These are phyloP conservation scores for Turritopsis dohrnii DNA, from an alignment of 30 jellyfish, hydroid and myxozoan species.

Conservation along the genomic window DNA sequence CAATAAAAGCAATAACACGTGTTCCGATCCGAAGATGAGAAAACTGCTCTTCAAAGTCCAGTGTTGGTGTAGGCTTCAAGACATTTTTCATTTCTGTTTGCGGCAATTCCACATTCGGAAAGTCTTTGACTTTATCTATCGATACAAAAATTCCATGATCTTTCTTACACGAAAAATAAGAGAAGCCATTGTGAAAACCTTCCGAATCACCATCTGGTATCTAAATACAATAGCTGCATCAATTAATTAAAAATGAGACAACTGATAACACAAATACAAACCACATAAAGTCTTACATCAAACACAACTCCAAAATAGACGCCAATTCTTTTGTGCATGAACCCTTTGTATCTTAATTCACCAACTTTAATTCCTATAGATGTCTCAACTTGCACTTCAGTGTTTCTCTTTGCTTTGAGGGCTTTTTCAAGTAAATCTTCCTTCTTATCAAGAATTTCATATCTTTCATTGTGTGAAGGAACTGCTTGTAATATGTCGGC, in stretches of 20 bases:
- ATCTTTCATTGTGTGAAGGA: slow-evolving; percentile 19
- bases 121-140: neutral
- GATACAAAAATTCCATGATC: slow-evolving; percentile 6
- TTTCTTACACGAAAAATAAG: neutral
- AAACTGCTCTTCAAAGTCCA: neutral
- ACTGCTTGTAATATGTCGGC: slow-evolving; percentile 32
- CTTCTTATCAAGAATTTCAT: slow-evolving; percentile 26
- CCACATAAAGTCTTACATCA: slow-evolving; percentile 2
- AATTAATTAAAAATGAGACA: neutral
- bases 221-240: neutral
- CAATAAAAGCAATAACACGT: slow-evolving; percentile 6
- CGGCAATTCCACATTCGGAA: neutral
- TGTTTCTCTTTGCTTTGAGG: slow-evolving; percentile 9
- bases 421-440: slow-evolving; percentile 22
- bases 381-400: slow-evolving; percentile 19
- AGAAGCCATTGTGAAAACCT: neutral
- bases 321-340: neutral
- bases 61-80: neutral
- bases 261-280: neutral
- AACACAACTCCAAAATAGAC: slow-evolving; percentile 44
- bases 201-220: neutral
- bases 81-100: neutral
- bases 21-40: neutral
- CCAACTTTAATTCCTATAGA: slow-evolving; percentile 6
- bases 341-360: slow-evolving; percentile 21